Evolutionary conservation across 2,113 vertebrate species (phyloP).

Genomic region (Ophiodon elongatus): DNA sequence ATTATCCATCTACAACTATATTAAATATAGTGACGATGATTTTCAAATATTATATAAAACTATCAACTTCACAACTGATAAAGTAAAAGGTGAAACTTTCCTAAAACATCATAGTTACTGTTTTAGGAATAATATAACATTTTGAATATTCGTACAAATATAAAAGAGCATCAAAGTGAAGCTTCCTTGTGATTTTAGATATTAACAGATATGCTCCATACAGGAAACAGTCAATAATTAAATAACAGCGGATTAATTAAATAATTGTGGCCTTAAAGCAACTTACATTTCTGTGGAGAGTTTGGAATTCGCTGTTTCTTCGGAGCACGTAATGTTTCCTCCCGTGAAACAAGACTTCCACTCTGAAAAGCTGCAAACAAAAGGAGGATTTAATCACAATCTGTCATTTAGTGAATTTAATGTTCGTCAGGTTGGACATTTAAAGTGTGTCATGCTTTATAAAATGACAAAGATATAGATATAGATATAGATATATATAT

Average conservation of each 20-base stretch:
- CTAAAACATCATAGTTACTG: too few relatives aligned
- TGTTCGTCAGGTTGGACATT: background rate
- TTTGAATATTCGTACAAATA: too few relatives aligned
- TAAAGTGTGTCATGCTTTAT: background rate
- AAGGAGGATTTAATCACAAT: conserved; percentile 1
- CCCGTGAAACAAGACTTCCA: conserved; percentile 92
- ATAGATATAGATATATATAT: too few relatives aligned
- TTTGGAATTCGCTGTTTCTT: conserved; percentile 92
- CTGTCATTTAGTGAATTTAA: background rate
- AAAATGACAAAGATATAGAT: too few relatives aligned
- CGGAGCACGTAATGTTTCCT: conserved; percentile 90
- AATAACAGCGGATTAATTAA: background rate
- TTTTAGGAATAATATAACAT: too few relatives aligned
- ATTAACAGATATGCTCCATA: too few relatives aligned
- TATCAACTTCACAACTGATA: too few relatives aligned
- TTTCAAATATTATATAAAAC: too few relatives aligned
- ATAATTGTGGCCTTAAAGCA: background rate
- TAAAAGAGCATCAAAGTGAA: background rate
- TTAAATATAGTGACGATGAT: too few relatives aligned
- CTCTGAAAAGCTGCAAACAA: conserved; percentile 87
- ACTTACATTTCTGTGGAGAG: conserved; percentile 91
- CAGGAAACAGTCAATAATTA: background rate
- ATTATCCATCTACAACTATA: background rate
- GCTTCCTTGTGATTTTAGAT: background rate
- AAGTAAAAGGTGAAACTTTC: too few relatives aligned